Conservation (phyloP, 1,140 invertebrate species). For the Chelonus insularis region DNA sequence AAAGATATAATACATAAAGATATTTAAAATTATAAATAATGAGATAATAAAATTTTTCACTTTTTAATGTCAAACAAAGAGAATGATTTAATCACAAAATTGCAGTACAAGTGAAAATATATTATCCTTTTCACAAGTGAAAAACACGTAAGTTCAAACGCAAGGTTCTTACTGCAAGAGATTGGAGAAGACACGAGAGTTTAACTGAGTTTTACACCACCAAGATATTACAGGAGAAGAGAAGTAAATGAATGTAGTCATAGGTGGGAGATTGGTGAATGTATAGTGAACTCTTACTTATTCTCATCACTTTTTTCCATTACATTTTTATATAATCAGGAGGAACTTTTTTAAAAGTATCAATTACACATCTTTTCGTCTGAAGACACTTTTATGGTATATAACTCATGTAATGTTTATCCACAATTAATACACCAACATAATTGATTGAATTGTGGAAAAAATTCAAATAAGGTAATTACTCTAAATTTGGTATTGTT, state of each 20-base stretch:
- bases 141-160: slow-evolving; percentile 31
- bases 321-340: neutral
- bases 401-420: too few species aligned
- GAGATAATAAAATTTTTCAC: slow-evolving; percentile 10
- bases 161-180: slow-evolving; percentile 43
- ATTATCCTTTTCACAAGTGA: slow-evolving; percentile 19
- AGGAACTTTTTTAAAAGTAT: neutral
- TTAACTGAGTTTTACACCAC: slow-evolving; percentile 36
- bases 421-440: too few species aligned
- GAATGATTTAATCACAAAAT: neutral
- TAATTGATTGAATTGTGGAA: too few species aligned
- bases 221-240: slow-evolving; percentile 17
- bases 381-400: too few species aligned
- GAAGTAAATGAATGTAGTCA: slow-evolving; percentile 5
- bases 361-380: too few species aligned
- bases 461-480: too few species aligned
- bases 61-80: too few species aligned
- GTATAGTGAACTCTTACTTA: neutral
- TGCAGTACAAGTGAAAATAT: neutral
- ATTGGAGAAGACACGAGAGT: slow-evolving; percentile 47
- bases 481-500: too few species aligned
- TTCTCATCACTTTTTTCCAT: neutral
- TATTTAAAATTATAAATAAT: too few species aligned
- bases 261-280: slow-evolving; percentile 23
- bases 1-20: too few species aligned